A percentile compares a stretch with the other conserved stretches of the same genome.
phyloP scores from a whole-genome alignment of 2,888 invertebrate species.

The Cephus nigrinus region DNA sequence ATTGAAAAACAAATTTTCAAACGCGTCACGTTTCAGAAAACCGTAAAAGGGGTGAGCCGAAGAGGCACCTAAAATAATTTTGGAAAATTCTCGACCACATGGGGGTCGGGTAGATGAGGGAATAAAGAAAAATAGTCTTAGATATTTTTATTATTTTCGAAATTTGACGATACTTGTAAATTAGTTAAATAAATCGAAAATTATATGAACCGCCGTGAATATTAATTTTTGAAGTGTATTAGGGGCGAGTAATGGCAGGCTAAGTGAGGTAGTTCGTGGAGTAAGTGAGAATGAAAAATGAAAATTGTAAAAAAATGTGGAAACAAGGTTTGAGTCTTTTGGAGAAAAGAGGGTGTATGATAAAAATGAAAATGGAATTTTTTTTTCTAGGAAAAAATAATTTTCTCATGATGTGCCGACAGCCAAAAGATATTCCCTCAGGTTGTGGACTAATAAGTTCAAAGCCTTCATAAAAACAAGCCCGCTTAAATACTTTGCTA shows the following conservation, averaged over 20 bases:
- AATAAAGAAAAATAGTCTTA: too few species aligned
- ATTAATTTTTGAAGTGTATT: neutral
- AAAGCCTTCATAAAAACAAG: slow-evolving; percentile 36
- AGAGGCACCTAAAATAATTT: too few species aligned
- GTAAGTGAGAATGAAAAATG: neutral
- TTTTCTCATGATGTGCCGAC: slow-evolving; percentile 24
- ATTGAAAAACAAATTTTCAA: too few species aligned
- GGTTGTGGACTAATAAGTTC: slow-evolving; percentile 35
- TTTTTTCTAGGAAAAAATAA: slow-evolving; percentile 19
- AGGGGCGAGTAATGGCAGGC: neutral
- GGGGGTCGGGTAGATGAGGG: too few species aligned
- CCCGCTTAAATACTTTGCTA: slow-evolving; percentile 35
- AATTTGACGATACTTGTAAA: neutral
- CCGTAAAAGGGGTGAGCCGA: too few species aligned
- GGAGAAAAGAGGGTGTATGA: neutral
- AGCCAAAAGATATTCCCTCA: slow-evolving; percentile 31
- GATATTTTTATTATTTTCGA: neutral
- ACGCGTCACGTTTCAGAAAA: neutral
- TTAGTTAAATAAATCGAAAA: neutral
- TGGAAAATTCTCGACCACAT: too few species aligned
- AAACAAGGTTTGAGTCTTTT: neutral
- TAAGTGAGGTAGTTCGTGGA: neutral
- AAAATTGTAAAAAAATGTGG: neutral
- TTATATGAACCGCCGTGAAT: neutral
- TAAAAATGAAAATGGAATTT: neutral